Conservation (phyloP, 2,888 invertebrate genomes). For the Drosophila koepferae region DNA sequence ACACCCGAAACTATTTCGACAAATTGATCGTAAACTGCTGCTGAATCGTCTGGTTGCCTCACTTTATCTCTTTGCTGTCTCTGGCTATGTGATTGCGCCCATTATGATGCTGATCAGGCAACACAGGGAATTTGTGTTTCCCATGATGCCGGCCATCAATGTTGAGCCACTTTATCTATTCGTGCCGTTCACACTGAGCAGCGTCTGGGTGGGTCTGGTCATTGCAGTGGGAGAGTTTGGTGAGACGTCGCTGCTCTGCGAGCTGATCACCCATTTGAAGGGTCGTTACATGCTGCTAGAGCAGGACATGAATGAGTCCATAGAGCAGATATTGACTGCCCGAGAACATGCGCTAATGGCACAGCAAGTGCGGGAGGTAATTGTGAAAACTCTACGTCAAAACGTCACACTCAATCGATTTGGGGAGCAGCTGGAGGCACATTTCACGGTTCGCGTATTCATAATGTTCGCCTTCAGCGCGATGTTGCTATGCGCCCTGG, state of each 20-base stretch:
- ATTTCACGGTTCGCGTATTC: constrained; percentile 75
- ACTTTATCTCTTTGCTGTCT: constrained; percentile 52
- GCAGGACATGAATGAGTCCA: constrained; percentile 51
- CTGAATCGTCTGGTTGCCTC: constrained; percentile 56
- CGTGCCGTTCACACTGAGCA: constrained; percentile 51
- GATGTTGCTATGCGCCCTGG: constrained; percentile 67
- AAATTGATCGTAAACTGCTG: constrained; percentile 52
- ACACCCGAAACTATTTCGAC: constrained; percentile 44
- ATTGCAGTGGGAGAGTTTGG: constrained; percentile 68
- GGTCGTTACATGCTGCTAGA: constrained; percentile 71
- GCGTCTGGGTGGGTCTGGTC: constrained; percentile 65
- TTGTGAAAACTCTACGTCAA: constrained; percentile 52
- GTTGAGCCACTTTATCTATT: constrained; percentile 53
- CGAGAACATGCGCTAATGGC: constrained; percentile 44
- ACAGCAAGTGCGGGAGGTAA: constrained; percentile 46
- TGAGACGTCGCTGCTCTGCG: constrained; percentile 68
- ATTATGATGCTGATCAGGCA: constrained; percentile 46
- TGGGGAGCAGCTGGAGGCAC: constrained; percentile 61
- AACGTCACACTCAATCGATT: constrained; percentile 70
- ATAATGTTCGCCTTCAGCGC: constrained; percentile 76
- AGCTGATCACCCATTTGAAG: constrained; percentile 71
- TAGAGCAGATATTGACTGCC: constrained; percentile 45
- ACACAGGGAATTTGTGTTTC: constrained; percentile 47
- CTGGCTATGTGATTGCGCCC: constrained; percentile 51
- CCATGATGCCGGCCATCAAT: constrained; percentile 65